Percentiles rank a stretch among this genome's conserved stretches.
phyloP scores from a whole-genome alignment of 1,140 invertebrate genomes.

The Plodia interpunctella region DNA sequence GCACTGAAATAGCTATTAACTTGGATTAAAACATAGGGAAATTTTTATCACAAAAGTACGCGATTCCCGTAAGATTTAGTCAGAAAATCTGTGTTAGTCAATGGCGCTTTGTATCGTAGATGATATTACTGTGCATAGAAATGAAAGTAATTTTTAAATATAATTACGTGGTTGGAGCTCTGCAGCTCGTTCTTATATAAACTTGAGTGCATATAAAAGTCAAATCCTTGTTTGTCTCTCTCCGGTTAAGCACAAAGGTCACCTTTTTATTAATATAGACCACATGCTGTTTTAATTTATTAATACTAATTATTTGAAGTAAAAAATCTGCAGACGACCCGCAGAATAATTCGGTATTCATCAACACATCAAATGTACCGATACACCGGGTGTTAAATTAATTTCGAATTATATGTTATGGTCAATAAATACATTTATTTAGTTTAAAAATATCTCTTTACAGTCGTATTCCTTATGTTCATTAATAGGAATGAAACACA shows the following conservation, averaged over 20 bases:
- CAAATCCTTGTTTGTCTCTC: background rate
- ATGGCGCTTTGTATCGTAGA: too few relatives aligned
- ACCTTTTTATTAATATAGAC: background rate
- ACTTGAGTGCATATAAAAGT: too few relatives aligned
- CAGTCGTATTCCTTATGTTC: too few relatives aligned
- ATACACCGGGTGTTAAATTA: too few relatives aligned
- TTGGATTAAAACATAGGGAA: background rate
- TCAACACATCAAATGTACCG: background rate
- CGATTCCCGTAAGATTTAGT: too few relatives aligned
- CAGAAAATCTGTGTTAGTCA: too few relatives aligned
- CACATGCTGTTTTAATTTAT: background rate
- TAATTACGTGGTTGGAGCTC: too few relatives aligned
- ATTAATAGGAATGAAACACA: too few relatives aligned
- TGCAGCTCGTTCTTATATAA: too few relatives aligned
- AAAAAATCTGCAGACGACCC: slow-evolving; percentile 1
- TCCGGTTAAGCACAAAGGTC: background rate
- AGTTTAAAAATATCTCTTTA: background rate
- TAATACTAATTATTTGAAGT: background rate
- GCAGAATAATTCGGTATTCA: background rate
- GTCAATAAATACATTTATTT: background rate
- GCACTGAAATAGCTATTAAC: background rate
- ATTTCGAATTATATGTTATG: background rate
- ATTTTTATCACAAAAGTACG: too few relatives aligned
- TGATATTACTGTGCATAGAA: too few relatives aligned
- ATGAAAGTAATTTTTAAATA: too few relatives aligned